These are phyloP conservation scores for Abscondita cerata DNA, from an alignment of 2,888 invertebrate species.

Conservation along the genomic window DNA sequence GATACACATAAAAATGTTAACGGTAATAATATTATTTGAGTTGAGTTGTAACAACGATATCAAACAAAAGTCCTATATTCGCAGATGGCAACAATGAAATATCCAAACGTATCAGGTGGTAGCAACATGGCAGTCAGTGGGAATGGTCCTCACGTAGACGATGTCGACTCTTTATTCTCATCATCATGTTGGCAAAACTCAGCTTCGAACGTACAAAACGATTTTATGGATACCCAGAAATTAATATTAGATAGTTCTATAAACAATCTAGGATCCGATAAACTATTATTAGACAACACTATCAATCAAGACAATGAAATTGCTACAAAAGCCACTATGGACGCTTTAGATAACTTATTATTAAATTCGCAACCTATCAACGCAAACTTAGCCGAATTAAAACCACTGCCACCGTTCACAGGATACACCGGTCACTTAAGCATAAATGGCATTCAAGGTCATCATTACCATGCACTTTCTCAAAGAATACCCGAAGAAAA, in stretches of 20 bases:
- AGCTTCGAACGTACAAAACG: slow-evolving; percentile 60
- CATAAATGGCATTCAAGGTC: slow-evolving; percentile 87
- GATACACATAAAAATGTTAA: slow-evolving; percentile 32
- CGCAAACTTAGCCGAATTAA: slow-evolving; percentile 79
- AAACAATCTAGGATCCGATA: slow-evolving; percentile 58
- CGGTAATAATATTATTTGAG: slow-evolving; percentile 29
- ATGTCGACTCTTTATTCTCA: slow-evolving; percentile 75
- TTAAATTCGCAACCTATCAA: slow-evolving; percentile 64
- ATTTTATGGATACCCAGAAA: slow-evolving; percentile 64
- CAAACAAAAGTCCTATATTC: slow-evolving; percentile 30
- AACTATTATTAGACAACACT: slow-evolving; percentile 59
- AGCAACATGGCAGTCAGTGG: slow-evolving; percentile 55
- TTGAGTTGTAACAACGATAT: slow-evolving; percentile 21
- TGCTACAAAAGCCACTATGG: slow-evolving; percentile 61
- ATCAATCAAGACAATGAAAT: slow-evolving; percentile 60
- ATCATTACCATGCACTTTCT: slow-evolving; percentile 86
- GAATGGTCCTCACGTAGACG: slow-evolving; percentile 58
- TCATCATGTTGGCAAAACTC: slow-evolving; percentile 73
- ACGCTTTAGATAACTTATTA: slow-evolving; percentile 74
- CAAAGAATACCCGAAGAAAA: slow-evolving; percentile 77
- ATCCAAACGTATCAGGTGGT: slow-evolving; percentile 56
- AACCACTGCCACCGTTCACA: slow-evolving; percentile 85
- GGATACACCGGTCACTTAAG: slow-evolving; percentile 86
- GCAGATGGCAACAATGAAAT: slow-evolving; percentile 59
- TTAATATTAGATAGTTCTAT: slow-evolving; percentile 65